Conservation (phyloP, 2,888 invertebrate genomes). For the Odiellus spinosus region DNA sequence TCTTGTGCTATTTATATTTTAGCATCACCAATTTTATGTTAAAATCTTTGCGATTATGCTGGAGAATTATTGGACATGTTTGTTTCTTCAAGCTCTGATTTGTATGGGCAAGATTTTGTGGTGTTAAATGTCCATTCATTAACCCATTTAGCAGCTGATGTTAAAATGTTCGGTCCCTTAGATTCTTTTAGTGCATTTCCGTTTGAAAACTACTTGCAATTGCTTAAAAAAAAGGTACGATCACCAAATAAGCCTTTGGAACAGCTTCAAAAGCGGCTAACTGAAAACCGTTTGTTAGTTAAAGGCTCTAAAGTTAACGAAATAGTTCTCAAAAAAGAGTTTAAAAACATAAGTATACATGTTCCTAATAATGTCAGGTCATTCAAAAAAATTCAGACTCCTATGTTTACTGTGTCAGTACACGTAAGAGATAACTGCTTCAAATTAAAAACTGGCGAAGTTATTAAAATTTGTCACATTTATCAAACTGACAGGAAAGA, state of each 20-base stretch:
- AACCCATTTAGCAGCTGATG: constrained; percentile 21
- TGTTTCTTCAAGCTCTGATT: constrained; percentile 13
- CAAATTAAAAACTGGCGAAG: too few relatives aligned
- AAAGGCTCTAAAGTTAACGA: too few relatives aligned
- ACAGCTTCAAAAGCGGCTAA: not conserved
- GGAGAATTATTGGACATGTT: constrained; percentile 17
- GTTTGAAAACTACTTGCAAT: constrained; percentile 21
- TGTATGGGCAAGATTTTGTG: constrained; percentile 20
- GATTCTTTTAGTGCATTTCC: constrained; percentile 19
- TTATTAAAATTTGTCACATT: too few relatives aligned
- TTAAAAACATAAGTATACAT: too few relatives aligned
- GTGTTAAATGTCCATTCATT: constrained; percentile 23
- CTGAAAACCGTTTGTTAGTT: not conserved
- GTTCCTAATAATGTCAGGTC: too few relatives aligned
- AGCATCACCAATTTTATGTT: not conserved
- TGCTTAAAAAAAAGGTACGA: constrained; percentile 14
- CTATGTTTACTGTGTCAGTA: too few relatives aligned
- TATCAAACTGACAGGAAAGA: too few relatives aligned
- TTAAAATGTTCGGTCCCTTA: constrained; percentile 15
- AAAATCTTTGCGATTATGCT: constrained; percentile 16
- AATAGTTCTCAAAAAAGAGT: too few relatives aligned
- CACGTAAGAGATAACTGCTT: too few relatives aligned
- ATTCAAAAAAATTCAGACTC: too few relatives aligned
- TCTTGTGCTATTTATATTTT: constrained; percentile 19
- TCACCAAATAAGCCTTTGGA: constrained; percentile 2